Evolutionary conservation across 2,113 vertebrate species (phyloP).

Genomic region (Carassius gibelio): DNA sequence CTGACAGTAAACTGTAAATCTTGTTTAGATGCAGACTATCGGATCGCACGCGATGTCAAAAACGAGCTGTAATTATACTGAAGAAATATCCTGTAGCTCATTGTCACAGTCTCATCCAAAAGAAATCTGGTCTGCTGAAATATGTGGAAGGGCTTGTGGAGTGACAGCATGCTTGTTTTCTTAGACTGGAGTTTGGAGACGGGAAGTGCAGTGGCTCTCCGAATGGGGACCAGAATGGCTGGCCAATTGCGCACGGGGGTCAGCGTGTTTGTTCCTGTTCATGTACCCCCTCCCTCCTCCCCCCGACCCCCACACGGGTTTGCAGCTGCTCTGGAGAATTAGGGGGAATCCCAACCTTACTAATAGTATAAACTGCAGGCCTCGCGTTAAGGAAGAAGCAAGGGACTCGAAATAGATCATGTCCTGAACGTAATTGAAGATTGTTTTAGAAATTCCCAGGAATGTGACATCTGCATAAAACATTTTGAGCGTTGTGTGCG

Average conservation of each 20-base stretch:
- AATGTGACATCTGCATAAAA: constrained; percentile 7
- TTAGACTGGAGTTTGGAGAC: constrained; percentile 36
- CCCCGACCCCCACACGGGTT: constrained; percentile 1
- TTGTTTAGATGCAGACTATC: neutral
- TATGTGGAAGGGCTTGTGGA: constrained; percentile 13
- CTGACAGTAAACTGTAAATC: neutral
- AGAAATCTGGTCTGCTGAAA: neutral
- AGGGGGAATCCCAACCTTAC: constrained; percentile 49
- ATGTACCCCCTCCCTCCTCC: neutral
- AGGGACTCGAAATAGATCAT: constrained; percentile 36
- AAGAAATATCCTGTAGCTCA: constrained; percentile 15
- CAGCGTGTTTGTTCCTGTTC: constrained; percentile 44
- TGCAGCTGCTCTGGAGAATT: constrained; percentile 34
- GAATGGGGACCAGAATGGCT: constrained; percentile 35
- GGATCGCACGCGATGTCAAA: neutral
- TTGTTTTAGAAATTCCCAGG: neutral
- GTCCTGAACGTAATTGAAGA: constrained; percentile 23
- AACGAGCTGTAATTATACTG: neutral
- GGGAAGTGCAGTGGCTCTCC: constrained; percentile 44
- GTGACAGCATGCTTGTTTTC: constrained; percentile 37
- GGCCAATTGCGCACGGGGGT: constrained; percentile 41
- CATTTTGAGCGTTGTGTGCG: neutral
- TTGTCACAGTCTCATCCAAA: neutral
- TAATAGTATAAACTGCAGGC: constrained; percentile 25
- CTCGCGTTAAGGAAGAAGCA: neutral